Evolutionary conservation across 2,113 vertebrate genomes (phyloP).

Genomic region (Dromaius novaehollandiae): DNA sequence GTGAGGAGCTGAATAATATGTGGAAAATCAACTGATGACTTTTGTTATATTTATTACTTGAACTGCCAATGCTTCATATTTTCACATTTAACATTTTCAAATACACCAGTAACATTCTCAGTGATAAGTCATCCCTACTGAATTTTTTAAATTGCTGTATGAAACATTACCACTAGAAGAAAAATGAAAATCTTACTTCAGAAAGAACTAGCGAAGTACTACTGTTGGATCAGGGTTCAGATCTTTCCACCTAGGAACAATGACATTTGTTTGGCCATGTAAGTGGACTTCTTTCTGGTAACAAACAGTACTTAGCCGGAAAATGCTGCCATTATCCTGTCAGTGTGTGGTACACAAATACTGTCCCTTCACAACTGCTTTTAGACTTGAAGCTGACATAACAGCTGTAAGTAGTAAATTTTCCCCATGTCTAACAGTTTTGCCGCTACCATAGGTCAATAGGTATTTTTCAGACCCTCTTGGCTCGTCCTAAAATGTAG

Average conservation of each 20-base stretch:
- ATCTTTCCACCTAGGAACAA: not conserved
- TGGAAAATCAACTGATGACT: not conserved
- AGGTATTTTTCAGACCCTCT: not conserved
- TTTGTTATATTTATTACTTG: not conserved
- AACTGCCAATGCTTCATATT: not conserved
- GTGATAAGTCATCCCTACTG: not conserved
- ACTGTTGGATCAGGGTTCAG: fast-evolving
- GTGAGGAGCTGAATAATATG: not conserved
- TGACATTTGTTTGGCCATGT: not conserved
- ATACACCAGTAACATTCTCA: not conserved
- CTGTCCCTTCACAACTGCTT: not conserved
- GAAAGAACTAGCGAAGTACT: not conserved
- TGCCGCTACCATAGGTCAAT: not conserved
- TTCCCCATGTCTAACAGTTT: not conserved
- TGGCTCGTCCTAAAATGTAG: not conserved
- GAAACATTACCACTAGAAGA: not conserved
- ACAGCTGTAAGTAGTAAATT: not conserved
- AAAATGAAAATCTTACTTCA: not conserved
- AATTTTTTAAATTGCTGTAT: not conserved
- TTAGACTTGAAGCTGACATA: not conserved
- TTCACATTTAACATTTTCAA: not conserved
- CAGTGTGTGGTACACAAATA: not conserved
- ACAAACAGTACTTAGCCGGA: not conserved
- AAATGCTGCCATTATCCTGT: not conserved
- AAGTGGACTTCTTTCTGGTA: not conserved